phyloP scores from a whole-genome alignment of 2,888 invertebrate species.

The Hedya salicella region DNA sequence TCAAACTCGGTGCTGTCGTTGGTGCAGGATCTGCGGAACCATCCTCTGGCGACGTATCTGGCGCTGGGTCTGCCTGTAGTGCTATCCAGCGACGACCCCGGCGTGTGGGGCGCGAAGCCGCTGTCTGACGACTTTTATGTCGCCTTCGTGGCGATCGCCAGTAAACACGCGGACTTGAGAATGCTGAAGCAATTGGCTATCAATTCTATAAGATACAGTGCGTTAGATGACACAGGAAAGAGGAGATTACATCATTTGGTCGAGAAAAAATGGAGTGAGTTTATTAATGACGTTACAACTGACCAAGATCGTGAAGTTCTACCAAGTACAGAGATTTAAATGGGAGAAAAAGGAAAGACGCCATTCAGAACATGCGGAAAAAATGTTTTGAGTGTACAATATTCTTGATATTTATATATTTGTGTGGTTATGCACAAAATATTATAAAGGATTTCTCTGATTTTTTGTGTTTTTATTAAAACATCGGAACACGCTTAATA shows the following conservation, averaged over 20 bases:
- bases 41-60: slow-evolving; percentile 88
- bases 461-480: no score
- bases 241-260: slow-evolving; percentile 59
- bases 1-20: slow-evolving; percentile 91
- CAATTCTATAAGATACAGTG: slow-evolving; percentile 90
- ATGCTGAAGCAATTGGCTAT: slow-evolving; percentile 90
- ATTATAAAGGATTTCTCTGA: no score
- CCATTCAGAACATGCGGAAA: no score
- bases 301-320: no score
- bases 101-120: slow-evolving; percentile 90
- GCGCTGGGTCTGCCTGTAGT: slow-evolving; percentile 89
- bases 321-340: no score
- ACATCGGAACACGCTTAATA: no score
- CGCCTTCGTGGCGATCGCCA: slow-evolving; percentile 90
- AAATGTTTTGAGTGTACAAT: no score
- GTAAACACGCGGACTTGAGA: slow-evolving; percentile 87
- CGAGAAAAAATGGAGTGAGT: slow-evolving; percentile 62
- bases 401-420: no score
- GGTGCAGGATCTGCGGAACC: slow-evolving; percentile 90
- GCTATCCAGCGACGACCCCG: slow-evolving; percentile 92
- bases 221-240: slow-evolving; percentile 62
- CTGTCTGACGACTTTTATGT: slow-evolving; percentile 92
- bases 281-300: slow-evolving; percentile 63
- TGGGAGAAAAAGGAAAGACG: no score
- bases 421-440: no score